These are phyloP conservation scores for Metopia argyrocephala DNA, from an alignment of 2,888 invertebrate species.

Conservation along the genomic window DNA sequence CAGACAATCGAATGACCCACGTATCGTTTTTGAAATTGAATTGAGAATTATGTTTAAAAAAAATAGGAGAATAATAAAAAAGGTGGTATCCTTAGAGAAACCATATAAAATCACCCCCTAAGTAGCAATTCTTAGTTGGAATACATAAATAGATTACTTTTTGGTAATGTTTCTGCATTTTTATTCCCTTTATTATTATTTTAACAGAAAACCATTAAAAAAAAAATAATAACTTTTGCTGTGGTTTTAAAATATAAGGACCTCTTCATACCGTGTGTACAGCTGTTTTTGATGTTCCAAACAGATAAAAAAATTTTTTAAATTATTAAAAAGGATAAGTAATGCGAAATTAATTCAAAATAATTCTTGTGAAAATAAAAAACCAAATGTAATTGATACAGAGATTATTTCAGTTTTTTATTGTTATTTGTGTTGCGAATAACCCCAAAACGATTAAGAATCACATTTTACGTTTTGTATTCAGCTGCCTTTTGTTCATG, in stretches of 20 bases:
- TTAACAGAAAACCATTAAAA: constrained; percentile 19
- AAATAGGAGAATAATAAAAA: not conserved
- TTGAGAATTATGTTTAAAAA: not conserved
- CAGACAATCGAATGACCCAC: not conserved
- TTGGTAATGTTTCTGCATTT: not conserved
- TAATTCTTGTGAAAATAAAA: not conserved
- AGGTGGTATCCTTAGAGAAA: constrained; percentile 17
- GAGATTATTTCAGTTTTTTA: no score
- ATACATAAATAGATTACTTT: not conserved
- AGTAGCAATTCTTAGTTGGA: not conserved
- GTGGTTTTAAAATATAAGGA: not conserved
- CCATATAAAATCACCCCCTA: constrained; percentile 31
- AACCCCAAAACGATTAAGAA: no score
- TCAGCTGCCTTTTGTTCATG: no score
- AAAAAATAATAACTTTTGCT: constrained; percentile 23
- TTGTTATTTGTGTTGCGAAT: no score
- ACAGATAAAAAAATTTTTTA: constrained; percentile 17
- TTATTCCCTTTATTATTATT: not conserved
- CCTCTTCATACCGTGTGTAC: not conserved
- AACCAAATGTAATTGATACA: constrained; percentile 6
- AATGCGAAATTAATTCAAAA: constrained; percentile 39
- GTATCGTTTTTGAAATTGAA: not conserved
- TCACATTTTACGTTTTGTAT: no score
- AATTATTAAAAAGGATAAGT: constrained; percentile 22
- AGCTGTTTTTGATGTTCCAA: constrained; percentile 34